Percentiles rank a stretch among this genome's conserved stretches.
Evolutionary conservation across 2,113 vertebrate species (phyloP).

Genomic region (Micronycteris hirsuta): DNA sequence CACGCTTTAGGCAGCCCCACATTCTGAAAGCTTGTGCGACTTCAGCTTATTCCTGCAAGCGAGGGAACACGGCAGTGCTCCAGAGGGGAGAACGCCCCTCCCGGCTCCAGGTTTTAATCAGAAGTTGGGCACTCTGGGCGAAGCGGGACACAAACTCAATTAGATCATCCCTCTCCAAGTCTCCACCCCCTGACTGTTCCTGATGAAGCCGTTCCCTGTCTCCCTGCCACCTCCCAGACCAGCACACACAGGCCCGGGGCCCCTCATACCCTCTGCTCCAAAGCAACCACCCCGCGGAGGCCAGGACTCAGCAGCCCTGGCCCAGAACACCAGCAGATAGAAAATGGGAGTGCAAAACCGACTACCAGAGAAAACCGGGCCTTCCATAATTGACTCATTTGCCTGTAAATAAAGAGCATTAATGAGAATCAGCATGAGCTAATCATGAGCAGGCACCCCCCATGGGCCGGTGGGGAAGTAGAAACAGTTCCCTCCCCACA

Average conservation of each 20-base stretch:
- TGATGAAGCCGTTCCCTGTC: neutral
- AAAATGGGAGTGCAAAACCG: neutral
- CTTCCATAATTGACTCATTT: neutral
- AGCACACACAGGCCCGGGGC: neutral
- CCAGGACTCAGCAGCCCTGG: no score
- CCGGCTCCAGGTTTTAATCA: neutral
- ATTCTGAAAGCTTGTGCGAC: neutral
- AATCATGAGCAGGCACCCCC: neutral
- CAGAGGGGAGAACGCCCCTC: neutral
- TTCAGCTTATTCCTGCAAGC: neutral
- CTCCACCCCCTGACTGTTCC: neutral
- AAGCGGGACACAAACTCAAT: neutral
- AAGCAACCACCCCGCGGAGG: neutral
- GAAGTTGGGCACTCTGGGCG: neutral
- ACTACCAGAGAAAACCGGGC: neutral
- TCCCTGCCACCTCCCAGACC: neutral
- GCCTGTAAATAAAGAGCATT: conserved; percentile 25
- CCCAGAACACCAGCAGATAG: neutral
- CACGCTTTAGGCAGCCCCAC: neutral
- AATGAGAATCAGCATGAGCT: neutral
- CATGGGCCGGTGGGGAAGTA: neutral
- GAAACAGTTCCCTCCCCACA: neutral
- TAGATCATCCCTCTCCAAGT: neutral
- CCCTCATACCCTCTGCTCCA: neutral
- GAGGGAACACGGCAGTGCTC: neutral